phyloP scores from a whole-genome alignment of 35 echinoderm and acorn worm genomes.

The Acanthaster planci region DNA sequence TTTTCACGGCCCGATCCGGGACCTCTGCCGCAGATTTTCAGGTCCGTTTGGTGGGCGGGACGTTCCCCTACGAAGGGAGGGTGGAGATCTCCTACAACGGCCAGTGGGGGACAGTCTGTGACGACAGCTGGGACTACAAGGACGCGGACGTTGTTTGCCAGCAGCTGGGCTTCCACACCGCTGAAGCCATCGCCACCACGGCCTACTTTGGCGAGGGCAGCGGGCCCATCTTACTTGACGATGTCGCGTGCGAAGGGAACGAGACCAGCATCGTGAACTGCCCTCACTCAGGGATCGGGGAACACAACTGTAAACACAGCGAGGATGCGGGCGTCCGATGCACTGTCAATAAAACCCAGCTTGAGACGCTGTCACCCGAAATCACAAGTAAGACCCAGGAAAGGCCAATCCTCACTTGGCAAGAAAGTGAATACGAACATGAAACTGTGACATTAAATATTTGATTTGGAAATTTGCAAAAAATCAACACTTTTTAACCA shows the following conservation, averaged over 20 bases:
- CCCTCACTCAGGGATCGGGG: not conserved
- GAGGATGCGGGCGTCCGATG: conserved; percentile 20
- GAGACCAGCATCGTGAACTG: not conserved
- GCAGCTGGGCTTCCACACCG: conserved; percentile 29
- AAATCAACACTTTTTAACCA: no score
- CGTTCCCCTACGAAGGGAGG: not conserved
- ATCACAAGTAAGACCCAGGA: not conserved
- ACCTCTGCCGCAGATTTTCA: not conserved
- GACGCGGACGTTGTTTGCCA: conserved; percentile 38
- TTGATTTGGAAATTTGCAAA: no score
- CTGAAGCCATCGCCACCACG: not conserved
- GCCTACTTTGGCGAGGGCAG: conserved; percentile 10
- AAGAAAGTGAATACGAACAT: no score
- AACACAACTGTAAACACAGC: conserved; percentile 2
- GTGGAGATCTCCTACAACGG: conserved; percentile 27
- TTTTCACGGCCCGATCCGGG: no score
- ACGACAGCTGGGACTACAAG: conserved; percentile 3
- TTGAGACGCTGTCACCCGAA: not conserved
- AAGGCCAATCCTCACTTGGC: no score
- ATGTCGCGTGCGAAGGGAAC: conserved; percentile 10
- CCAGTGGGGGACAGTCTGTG: conserved; percentile 44
- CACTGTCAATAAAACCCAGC: not conserved
- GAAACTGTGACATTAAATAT: no score
- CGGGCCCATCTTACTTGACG: not conserved
- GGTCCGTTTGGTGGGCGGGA: not conserved